phyloP scores from a whole-genome alignment of 2,797 vertebrate species.

The Scolopax bukidnonensis region DNA sequence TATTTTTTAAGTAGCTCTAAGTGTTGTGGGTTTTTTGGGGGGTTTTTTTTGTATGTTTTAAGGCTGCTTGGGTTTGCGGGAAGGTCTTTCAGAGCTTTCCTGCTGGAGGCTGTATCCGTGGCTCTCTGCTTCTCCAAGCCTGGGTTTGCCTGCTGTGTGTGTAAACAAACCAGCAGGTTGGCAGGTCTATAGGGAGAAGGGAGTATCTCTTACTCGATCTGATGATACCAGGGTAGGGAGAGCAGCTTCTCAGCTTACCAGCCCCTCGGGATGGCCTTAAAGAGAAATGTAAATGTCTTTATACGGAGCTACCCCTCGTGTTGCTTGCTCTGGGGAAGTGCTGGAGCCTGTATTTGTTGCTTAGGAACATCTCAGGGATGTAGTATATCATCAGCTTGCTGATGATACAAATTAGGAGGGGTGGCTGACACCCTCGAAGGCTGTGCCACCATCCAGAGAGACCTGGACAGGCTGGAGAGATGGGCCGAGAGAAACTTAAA shows the following conservation, averaged over 20 bases:
- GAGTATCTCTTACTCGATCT: constrained; percentile 25
- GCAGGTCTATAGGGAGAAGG: not conserved
- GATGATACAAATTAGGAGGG: no score
- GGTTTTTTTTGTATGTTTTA: no score
- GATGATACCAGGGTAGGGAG: not conserved
- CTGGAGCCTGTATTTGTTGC: rapidly evolving
- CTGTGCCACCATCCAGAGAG: no score
- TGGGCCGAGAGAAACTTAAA: no score
- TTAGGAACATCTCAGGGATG: rapidly evolving
- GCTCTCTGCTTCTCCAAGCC: not conserved
- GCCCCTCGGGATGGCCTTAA: not conserved
- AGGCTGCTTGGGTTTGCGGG: not conserved
- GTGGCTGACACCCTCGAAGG: no score
- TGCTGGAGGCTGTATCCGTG: rapidly evolving
- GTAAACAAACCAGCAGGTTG: not conserved
- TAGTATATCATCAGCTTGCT: no score
- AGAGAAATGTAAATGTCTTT: not conserved
- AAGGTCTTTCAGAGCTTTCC: not conserved
- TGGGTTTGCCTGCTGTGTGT: not conserved
- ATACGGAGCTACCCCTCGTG: rapidly evolving
- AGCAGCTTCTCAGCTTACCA: constrained; percentile 40
- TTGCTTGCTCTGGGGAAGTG: not conserved
- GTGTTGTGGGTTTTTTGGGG: no score
- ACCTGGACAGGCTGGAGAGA: no score
- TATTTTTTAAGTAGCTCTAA: not conserved